Base-by-base conservation (phyloP, 2,113 vertebrate species). In the Sitta europaea region DNA sequence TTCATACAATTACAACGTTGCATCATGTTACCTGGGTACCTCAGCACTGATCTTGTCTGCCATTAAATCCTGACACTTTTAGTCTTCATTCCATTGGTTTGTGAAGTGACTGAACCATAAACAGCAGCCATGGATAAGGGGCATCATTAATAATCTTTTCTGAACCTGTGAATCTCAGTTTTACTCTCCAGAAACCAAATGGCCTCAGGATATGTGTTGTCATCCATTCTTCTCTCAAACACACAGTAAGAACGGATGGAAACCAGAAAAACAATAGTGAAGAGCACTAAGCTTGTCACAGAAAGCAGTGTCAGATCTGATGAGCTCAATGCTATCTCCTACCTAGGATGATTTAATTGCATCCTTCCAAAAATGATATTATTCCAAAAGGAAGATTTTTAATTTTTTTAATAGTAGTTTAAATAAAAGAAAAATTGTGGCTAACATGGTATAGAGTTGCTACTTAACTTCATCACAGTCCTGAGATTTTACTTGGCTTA, bases 1-100 rank as follows among this genome's bases (percentile, higher is more conserved):
- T 61, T 73, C 0, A 61, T 55, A 18, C 11, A 58, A 5, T 73
- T 65, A 6, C 29, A 66, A 0, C 0, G 0, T n/a, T 1, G 0
- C 45, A 42, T 45, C 17, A 2, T 68, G 14, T 53, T 50, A 10
- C 21, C 18, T 66, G 59, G 12, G 3, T 50, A n/a, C 43, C 43
- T 70, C 47, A 33, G 20, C 12, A 10, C 6, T 43, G 19, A 17
- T 57, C 31, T 79, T 2, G 14, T 59, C 14, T 74, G 31, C 65
- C 29, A 16, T n/a, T 65, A 38, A 31, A 71, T 73, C 53, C n/a
- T 48, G 17, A 36, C 14, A 21, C 14, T 23, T n/a, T 31, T 21
- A 11, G 24, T 24, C 27, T 6, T 57, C 33, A 45, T 71, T 63
- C 33, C 5, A 1, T 65, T n/a, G 47, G 2, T 55, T 70, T 75